Evolutionary conservation across 2,888 invertebrate genomes (phyloP).

Genomic region (Xiphydria camelus): DNA sequence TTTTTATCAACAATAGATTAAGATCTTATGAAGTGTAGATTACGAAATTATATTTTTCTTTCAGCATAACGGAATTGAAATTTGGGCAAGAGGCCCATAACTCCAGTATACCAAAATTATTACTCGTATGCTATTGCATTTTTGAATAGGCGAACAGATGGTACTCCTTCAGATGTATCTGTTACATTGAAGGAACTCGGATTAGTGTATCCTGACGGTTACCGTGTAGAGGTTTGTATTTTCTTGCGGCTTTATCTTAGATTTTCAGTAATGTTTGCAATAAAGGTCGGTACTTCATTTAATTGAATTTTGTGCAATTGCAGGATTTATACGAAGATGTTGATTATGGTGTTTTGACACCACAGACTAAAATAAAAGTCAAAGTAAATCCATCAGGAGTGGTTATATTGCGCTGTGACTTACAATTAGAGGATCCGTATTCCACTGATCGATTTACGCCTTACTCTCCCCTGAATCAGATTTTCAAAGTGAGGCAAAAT

Average conservation of each 20-base stretch:
- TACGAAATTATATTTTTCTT: constrained; percentile 38
- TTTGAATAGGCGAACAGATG: constrained; percentile 86
- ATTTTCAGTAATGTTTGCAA: too few relatives aligned
- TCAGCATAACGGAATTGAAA: constrained; percentile 90
- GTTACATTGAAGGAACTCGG: constrained; percentile 84
- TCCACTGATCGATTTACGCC: constrained; percentile 44
- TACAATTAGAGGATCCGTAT: constrained; percentile 63
- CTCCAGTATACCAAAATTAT: constrained; percentile 78
- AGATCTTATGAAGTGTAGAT: too few relatives aligned
- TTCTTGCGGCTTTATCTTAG: too few relatives aligned
- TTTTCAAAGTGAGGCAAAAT: constrained; percentile 60
- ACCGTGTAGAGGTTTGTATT: constrained; percentile 81
- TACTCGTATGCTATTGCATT: constrained; percentile 92
- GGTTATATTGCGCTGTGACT: constrained; percentile 80
- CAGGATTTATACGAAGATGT: constrained; percentile 91
- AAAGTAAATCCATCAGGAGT: constrained; percentile 93
- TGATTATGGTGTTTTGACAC: constrained; percentile 80
- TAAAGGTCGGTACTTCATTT: background rate
- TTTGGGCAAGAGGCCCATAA: constrained; percentile 91
- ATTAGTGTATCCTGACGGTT: constrained; percentile 77
- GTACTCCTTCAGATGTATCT: constrained; percentile 88
- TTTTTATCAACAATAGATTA: too few relatives aligned
- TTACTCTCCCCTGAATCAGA: constrained; percentile 62
- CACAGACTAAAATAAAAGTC: constrained; percentile 88
- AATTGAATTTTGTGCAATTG: too few relatives aligned